Evolutionary conservation across 2,113 vertebrate species (phyloP), one percentile per base, ranked within the genome.

Genomic region (Ctenomys sociabilis): DNA sequence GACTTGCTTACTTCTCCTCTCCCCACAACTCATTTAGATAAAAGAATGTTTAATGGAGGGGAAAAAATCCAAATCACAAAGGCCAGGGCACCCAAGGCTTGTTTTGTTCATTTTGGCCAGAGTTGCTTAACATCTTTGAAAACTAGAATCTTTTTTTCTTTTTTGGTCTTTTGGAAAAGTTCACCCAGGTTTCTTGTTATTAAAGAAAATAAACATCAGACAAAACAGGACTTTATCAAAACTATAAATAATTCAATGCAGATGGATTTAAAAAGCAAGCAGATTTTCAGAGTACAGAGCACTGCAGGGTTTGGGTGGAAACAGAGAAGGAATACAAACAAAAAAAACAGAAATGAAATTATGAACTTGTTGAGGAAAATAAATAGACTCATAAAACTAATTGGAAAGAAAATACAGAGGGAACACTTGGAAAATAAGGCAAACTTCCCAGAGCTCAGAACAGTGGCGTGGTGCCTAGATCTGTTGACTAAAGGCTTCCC

Each of bases 131-230:
- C 7, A 96, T 98, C 95, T 97, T 97, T 92, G 97, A 96, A 98
- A 98, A 98, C 95, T 93, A 97, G 92, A 96, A 97, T 98, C 95
- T 97, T 98, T 19, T 57, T 57, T 54, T 16, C 3, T 54, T 54
- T 96, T 98, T 98, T 0, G 3, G 97, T 95, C 93, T 96, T 98
- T 97, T 97, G 98, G 97, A 98, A 97, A 96, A 98, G 97, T 98
- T 98, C 95, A 97, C 95, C 93, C 97, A 96, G 96, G 93, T 98
- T 98, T 98, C 97, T 98, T 98, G 90, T 97, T 98, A 98, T 98
- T 98, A 98, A 98, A 98, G 96, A 98, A 98, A 98, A 98, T 97
- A 98, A 98, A 98, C 98, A 98, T 98, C 95, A 97, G 97, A 98
- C 97, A 98, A 98, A 98, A 98, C 96, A 21, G 0, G 94, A 95